Percentiles rank a stretch among this genome's conserved stretches.
Evolutionary conservation across 2,888 invertebrate genomes (phyloP).

Genomic region (Macrophya alboannulata): DNA sequence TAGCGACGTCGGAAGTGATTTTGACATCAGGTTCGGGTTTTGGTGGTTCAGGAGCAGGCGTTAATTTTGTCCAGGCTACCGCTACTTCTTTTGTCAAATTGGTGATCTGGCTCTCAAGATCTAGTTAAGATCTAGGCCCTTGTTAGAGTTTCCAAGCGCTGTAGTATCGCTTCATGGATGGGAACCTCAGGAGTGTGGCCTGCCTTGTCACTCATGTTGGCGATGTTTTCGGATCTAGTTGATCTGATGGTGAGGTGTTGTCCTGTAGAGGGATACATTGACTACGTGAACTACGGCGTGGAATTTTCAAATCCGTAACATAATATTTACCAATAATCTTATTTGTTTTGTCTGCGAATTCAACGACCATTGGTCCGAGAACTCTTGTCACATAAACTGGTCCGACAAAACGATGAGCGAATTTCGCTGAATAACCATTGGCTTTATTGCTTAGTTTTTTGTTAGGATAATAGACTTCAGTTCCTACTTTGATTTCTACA

Average conservation of each 20-base stretch:
- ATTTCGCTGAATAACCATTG: conserved; percentile 58
- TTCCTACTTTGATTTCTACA: conserved; percentile 55
- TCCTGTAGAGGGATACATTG: conserved; percentile 15
- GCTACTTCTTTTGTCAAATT: too few species aligned
- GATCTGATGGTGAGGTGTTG: too few species aligned
- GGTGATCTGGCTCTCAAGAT: too few species aligned
- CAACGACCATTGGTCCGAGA: conserved; percentile 57
- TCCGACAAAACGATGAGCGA: conserved; percentile 58
- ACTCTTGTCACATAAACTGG: conserved; percentile 54
- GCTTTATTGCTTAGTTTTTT: conserved; percentile 60
- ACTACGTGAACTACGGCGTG: conserved; percentile 55
- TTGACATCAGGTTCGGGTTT: too few species aligned
- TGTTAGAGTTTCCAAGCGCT: too few species aligned
- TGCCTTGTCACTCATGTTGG: not conserved
- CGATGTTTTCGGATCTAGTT: too few species aligned
- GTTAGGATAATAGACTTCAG: conserved; percentile 58
- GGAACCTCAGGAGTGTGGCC: too few species aligned
- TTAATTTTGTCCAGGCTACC: too few species aligned
- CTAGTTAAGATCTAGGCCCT: too few species aligned
- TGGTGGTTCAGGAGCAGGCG: too few species aligned
- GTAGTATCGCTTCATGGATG: too few species aligned
- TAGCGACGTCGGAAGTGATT: too few species aligned
- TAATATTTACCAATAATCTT: conserved; percentile 58
- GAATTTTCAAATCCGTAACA: conserved; percentile 57
- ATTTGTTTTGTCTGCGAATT: conserved; percentile 42